These are phyloP conservation scores for Papilio aristodemus DNA, from an alignment of 1,140 invertebrate species.

Conservation along the genomic window DNA sequence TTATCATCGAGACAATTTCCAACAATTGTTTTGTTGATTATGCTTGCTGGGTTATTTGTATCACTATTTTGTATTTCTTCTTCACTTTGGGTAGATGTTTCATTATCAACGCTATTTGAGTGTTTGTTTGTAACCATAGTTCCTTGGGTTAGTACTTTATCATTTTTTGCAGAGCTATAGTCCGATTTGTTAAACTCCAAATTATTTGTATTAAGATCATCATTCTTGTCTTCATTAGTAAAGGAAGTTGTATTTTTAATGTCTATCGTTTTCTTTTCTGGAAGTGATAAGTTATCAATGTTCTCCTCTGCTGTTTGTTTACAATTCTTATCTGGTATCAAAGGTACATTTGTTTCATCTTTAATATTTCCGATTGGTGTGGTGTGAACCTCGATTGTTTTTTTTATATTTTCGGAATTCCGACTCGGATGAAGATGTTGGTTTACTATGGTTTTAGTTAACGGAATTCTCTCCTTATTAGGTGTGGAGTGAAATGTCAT, in stretches of 20 bases:
- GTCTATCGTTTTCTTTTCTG: background rate
- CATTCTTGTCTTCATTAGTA: background rate
- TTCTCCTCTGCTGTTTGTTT: conserved; percentile 26
- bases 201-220: background rate
- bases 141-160: background rate
- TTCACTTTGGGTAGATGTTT: background rate
- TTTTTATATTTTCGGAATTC: conserved; percentile 72
- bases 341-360: conserved; percentile 43
- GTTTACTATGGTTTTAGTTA: conserved; percentile 75
- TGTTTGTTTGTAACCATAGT: background rate
- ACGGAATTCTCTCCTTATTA: conserved; percentile 71
- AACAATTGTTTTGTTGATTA: background rate
- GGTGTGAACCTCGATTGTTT: conserved; percentile 74
- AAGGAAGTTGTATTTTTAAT: background rate
- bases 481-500: conserved; percentile 74
- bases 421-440: conserved; percentile 67
- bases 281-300: background rate
- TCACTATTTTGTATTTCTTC: background rate
- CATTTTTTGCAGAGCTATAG: background rate
- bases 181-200: background rate
- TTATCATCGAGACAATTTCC: background rate
- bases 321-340: conserved; percentile 27
- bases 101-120: background rate
- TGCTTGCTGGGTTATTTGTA: background rate
- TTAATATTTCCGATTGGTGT: conserved; percentile 40